Base-by-base conservation (phyloP, 2,113 vertebrate species). In the Coptodon rendalli region DNA sequence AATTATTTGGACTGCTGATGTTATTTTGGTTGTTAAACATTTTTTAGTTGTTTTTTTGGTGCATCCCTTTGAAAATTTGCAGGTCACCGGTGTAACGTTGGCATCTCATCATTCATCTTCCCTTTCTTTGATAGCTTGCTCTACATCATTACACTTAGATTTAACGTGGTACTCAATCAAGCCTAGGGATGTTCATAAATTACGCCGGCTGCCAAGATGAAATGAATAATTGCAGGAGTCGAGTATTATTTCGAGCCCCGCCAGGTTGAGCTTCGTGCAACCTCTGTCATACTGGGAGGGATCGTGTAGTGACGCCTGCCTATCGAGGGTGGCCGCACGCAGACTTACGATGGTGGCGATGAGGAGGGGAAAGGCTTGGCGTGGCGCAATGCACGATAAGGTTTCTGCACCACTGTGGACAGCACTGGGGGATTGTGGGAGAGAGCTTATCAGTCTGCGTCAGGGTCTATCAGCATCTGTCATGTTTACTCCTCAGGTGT, bases 401-500 rank as follows among this genome's bases (percentile, higher is more conserved):
- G 87, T 90, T 94, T 93, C 87, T 79, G 90, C 89, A 90, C 80
- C 63, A 4, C 86, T 59, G 83, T 93, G 92, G 94, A 91, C 92
- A 86, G 91, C 87, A 83, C 84, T 71, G 57, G 81, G 87, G 86
- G 89, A 91, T 86, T 91, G 86, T 86, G 87, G 87, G 79, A 89
- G 83, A 81, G 84, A 53, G 91, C 91, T 94, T 94, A 94, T 95
- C 92, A 91, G 83, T 83, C 81, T 87, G 61, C 66, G 92, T 95
- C 94, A 94, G 93, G 91, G 93, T 94, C 92, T 92, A 92, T 94
- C 93, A 94, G 92, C 89, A 89, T 91, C 93, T 91, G 92, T 93
- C 92, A 92, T 93, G 92, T 95, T 95, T 92, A 92, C 92, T 95
- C 92, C 92, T 94, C 91, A 94, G 93, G 92, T 94, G 89, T 88